A percentile compares a stretch with the other conserved stretches of the same genome.
phyloP scores from a whole-genome alignment of 1,140 invertebrate species.

The Sitophilus oryzae region DNA sequence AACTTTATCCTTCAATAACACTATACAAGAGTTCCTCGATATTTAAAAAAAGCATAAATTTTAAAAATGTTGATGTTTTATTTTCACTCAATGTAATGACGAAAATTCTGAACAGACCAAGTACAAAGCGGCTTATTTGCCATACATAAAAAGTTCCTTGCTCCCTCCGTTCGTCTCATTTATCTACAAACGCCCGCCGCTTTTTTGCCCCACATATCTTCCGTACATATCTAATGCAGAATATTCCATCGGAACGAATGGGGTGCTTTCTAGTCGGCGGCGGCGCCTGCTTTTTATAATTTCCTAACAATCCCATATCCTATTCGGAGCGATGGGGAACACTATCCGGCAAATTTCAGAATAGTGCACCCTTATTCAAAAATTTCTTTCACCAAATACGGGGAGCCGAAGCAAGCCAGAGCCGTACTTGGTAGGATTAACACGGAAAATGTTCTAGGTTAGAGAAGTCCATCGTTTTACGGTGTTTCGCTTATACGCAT shows the following conservation, averaged over 20 bases:
- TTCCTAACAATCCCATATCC: conserved; percentile 20
- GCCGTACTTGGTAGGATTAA: not conserved
- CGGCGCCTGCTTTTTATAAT: conserved; percentile 9
- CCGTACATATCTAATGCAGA: conserved; percentile 11
- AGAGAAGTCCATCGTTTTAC: too few species aligned
- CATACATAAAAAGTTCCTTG: not conserved
- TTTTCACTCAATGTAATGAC: too few species aligned
- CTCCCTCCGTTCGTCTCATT: not conserved
- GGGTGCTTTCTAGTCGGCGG: conserved; percentile 9
- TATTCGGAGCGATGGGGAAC: conserved; percentile 10
- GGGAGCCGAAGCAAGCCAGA: not conserved
- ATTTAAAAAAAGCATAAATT: too few species aligned
- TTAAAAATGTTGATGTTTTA: too few species aligned
- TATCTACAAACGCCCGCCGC: not conserved
- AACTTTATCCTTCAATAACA: too few species aligned
- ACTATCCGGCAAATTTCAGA: conserved; percentile 13
- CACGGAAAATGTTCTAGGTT: too few species aligned
- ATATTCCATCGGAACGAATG: conserved; percentile 3
- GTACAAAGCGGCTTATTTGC: too few species aligned
- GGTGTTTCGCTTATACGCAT: too few species aligned
- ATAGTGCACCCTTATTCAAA: conserved; percentile 14
- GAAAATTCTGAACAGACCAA: too few species aligned
- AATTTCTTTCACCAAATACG: conserved; percentile 16
- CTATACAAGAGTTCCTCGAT: too few species aligned
- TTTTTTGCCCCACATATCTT: conserved; percentile 12